phyloP scores from a whole-genome alignment of 2,113 vertebrate genomes.

The Nesospiza acunhae region DNA sequence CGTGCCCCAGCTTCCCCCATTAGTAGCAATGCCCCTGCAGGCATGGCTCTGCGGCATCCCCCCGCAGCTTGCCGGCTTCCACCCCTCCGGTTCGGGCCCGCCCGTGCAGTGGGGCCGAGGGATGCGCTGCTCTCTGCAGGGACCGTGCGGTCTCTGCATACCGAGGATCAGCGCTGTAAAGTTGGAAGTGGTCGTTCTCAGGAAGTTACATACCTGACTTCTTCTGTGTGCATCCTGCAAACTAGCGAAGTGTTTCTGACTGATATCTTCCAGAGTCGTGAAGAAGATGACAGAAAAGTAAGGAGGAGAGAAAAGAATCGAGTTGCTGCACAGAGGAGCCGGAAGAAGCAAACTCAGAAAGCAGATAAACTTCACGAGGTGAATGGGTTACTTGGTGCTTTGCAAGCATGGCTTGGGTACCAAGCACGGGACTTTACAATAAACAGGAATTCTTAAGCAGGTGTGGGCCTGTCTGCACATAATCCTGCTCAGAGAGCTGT shows the following conservation, averaged over 20 bases:
- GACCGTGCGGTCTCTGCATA: background rate
- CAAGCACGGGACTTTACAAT: rapidly evolving
- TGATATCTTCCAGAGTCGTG: slow-evolving; percentile 74
- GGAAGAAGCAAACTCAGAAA: slow-evolving; percentile 92
- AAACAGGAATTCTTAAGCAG: background rate
- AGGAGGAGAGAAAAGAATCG: slow-evolving; percentile 92
- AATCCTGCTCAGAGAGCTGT: background rate
- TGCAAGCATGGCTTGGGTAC: background rate
- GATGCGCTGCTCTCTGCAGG: background rate
- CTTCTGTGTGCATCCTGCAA: background rate
- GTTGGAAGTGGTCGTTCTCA: background rate
- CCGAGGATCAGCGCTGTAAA: background rate
- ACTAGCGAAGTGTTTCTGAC: background rate
- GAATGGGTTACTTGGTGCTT: background rate
- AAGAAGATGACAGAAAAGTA: slow-evolving; percentile 81
- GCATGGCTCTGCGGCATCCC: background rate
- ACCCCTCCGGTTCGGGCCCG: background rate
- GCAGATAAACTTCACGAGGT: slow-evolving; percentile 93
- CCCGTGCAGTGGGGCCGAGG: background rate
- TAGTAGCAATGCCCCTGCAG: background rate
- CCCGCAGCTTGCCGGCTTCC: background rate
- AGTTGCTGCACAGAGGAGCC: slow-evolving; percentile 90
- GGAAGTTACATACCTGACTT: background rate
- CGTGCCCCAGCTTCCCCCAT: too few species aligned
- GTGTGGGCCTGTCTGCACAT: background rate